phyloP scores from a whole-genome alignment of 2,888 invertebrate species.

The Caenorhabditis japonica region DNA sequence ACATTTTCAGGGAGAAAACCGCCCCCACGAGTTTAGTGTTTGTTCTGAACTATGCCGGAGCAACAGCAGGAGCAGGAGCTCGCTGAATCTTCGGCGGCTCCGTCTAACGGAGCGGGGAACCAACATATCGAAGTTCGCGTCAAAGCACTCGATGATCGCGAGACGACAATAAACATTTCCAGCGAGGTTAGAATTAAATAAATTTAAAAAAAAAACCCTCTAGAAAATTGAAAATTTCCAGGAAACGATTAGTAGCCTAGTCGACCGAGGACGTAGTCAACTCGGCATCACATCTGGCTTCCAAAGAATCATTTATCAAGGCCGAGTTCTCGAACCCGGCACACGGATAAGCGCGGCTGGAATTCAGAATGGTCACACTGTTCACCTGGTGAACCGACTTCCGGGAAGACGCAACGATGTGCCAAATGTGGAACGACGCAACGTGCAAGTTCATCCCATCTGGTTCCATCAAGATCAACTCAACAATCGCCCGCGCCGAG shows the following conservation, averaged over 20 bases:
- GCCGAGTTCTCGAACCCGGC: slow-evolving; percentile 6
- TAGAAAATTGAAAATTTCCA: slow-evolving; percentile 8
- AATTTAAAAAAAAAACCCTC: background rate
- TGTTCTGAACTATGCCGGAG: slow-evolving; percentile 26
- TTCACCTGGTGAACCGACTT: slow-evolving; percentile 37
- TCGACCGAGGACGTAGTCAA: slow-evolving; percentile 4
- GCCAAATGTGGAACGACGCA: background rate
- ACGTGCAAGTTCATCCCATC: background rate
- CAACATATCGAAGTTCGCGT: slow-evolving; percentile 11
- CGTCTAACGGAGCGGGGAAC: background rate
- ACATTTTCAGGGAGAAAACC: background rate
- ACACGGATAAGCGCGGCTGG: slow-evolving; percentile 7
- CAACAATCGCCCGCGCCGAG: too few species aligned
- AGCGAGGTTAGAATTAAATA: slow-evolving; percentile 5
- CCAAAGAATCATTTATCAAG: slow-evolving; percentile 47
- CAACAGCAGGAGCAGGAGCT: slow-evolving; percentile 7
- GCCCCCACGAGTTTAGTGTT: background rate
- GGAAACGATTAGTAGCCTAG: slow-evolving; percentile 3
- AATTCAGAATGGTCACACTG: slow-evolving; percentile 34
- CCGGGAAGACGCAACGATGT: background rate
- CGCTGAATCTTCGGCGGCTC: background rate
- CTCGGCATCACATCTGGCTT: slow-evolving; percentile 8
- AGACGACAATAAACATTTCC: slow-evolving; percentile 5
- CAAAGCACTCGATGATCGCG: slow-evolving; percentile 39
- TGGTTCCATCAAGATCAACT: background rate